Evolutionary conservation across 2,888 invertebrate species (phyloP).

Genomic region (Pseudeuparius sepicola): DNA sequence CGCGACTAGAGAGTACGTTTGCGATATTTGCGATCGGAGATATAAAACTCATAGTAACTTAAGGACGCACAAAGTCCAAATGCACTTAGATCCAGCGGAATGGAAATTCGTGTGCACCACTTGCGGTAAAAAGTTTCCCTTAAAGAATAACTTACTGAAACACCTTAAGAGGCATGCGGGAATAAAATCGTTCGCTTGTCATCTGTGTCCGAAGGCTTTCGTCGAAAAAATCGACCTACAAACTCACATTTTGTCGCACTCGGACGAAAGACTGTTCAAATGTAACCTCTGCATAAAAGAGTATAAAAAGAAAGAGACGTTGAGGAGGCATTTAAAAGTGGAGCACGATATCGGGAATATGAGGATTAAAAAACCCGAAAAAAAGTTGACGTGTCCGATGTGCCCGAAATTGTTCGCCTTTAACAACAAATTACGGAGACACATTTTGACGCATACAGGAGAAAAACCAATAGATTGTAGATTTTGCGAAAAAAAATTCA

Average conservation of each 20-base stretch:
- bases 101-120: conserved; percentile 32
- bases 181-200: conserved; percentile 29
- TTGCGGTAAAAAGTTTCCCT: conserved; percentile 30
- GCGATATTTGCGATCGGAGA: conserved; percentile 25
- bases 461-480: conserved; percentile 28
- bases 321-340: conserved; percentile 26
- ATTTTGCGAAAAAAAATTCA: conserved; percentile 27
- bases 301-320: conserved; percentile 39
- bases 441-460: conserved; percentile 29
- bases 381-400: conserved; percentile 26
- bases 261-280: conserved; percentile 28
- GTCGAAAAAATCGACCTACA: conserved; percentile 28
- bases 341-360: conserved; percentile 31
- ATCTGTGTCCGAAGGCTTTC: conserved; percentile 29
- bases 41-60: conserved; percentile 24
- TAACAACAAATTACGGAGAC: conserved; percentile 28
- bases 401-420: conserved; percentile 28
- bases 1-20: conserved; percentile 27
- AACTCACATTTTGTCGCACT: conserved; percentile 28
- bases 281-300: conserved; percentile 45
- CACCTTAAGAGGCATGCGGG: conserved; percentile 29
- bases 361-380: conserved; percentile 33
- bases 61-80: conserved; percentile 29
- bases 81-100: conserved; percentile 30
- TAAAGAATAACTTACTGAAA: conserved; percentile 30